Conservation (phyloP, 2,113 vertebrate genomes). For the Orcinus orca region DNA sequence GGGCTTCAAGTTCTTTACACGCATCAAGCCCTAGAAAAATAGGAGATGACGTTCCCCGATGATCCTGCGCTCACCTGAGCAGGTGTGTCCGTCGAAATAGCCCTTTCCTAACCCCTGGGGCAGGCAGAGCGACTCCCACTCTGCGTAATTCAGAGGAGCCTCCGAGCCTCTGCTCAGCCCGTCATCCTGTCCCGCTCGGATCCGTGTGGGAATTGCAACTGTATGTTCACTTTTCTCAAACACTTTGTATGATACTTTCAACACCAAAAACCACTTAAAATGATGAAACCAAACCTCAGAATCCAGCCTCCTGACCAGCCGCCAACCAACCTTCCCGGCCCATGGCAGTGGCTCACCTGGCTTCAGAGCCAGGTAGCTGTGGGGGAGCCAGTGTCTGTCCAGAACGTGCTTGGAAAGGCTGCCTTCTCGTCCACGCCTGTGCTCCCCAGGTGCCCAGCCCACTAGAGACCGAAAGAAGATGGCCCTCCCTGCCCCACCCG, state of each 20-base stretch:
- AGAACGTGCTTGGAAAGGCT: rapidly evolving
- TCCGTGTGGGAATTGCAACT: rapidly evolving
- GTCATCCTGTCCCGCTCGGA: not conserved
- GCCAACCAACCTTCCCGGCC: not conserved
- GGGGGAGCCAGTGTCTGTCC: not conserved
- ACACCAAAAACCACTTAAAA: not conserved
- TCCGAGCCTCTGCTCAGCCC: not conserved
- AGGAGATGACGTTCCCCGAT: no score
- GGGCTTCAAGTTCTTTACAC: not conserved
- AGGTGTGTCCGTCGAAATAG: not conserved
- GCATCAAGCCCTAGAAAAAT: not conserved
- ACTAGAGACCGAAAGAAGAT: rapidly evolving
- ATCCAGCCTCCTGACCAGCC: not conserved
- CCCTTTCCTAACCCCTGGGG: not conserved
- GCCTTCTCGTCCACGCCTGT: rapidly evolving
- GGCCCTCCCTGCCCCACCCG: rapidly evolving
- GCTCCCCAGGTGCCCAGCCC: rapidly evolving
- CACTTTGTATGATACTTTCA: no score
- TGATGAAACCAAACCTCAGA: not conserved
- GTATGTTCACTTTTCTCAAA: not conserved
- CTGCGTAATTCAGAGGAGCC: rapidly evolving
- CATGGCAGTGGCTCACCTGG: rapidly evolving
- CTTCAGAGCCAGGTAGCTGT: rapidly evolving
- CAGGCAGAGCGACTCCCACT: not conserved
- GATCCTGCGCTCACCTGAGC: not conserved